Percentiles rank a stretch among this genome's conserved stretches.
These are phyloP conservation scores for Odontocerum albicorne DNA, from an alignment of 2,888 invertebrate genomes.

Conservation along the genomic window DNA sequence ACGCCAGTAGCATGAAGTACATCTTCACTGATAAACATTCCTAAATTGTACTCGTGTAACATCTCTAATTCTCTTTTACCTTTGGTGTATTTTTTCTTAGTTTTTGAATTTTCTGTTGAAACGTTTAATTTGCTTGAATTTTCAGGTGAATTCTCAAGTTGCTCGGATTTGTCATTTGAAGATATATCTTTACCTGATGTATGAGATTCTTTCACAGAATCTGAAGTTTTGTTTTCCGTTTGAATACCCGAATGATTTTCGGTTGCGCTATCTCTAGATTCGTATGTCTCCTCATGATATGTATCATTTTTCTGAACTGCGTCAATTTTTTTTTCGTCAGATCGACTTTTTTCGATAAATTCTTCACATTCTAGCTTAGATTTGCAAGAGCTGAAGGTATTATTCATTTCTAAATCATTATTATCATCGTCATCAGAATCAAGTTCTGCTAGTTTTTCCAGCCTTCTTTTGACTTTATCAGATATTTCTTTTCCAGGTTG, in stretches of 20 bases:
- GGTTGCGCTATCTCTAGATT: neutral
- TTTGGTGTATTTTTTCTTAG: slow-evolving; percentile 39
- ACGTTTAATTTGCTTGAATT: too few relatives aligned
- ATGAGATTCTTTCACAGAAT: too few relatives aligned
- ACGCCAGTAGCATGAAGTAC: slow-evolving; percentile 64
- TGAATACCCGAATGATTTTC: neutral
- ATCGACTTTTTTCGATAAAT: too few relatives aligned
- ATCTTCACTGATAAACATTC: slow-evolving; percentile 68
- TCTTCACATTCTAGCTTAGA: too few relatives aligned
- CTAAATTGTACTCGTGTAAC: slow-evolving; percentile 69
- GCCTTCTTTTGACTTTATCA: slow-evolving; percentile 59
- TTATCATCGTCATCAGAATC: slow-evolving; percentile 49
- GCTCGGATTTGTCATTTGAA: too few relatives aligned
- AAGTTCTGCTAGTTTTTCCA: slow-evolving; percentile 59
- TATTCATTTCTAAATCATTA: slow-evolving; percentile 1
- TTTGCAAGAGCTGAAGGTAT: too few relatives aligned
- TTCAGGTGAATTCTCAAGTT: too few relatives aligned
- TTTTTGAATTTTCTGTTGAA: too few relatives aligned
- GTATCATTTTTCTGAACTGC: too few relatives aligned
- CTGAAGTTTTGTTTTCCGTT: too few relatives aligned
- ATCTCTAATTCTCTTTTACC: slow-evolving; percentile 59
- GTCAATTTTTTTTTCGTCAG: too few relatives aligned
- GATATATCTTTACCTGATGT: too few relatives aligned
- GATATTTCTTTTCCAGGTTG: slow-evolving; percentile 46
- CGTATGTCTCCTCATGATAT: neutral